A percentile compares a stretch with the other conserved stretches of the same genome.
Conservation (phyloP, 2,888 invertebrate genomes). For the Eristalis tenax region DNA sequence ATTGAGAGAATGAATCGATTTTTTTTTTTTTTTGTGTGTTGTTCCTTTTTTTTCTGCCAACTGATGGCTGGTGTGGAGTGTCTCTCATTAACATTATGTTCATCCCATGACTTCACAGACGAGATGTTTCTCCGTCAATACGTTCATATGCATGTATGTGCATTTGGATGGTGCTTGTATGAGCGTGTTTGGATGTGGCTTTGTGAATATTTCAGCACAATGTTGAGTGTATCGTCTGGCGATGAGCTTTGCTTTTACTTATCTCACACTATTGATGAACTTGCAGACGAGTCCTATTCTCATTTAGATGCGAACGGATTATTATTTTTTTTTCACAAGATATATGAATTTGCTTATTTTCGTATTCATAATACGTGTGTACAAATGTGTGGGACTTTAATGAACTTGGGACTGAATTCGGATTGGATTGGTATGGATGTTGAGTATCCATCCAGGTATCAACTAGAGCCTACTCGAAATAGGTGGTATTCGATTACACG, state of each 20-base stretch:
- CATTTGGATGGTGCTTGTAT: background rate
- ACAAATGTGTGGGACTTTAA: background rate
- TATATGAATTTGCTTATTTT: background rate
- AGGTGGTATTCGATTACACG: too few relatives aligned
- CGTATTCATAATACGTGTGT: background rate
- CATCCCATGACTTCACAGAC: background rate
- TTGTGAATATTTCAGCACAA: background rate
- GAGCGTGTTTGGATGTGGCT: background rate
- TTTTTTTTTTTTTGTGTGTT: background rate
- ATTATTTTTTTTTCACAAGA: background rate
- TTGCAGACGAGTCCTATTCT: background rate
- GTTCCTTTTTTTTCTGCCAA: background rate
- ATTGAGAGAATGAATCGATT: constrained; percentile 8
- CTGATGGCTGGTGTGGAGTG: background rate
- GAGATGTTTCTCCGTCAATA: background rate
- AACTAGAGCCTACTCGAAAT: too few relatives aligned
- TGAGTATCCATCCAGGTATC: too few relatives aligned
- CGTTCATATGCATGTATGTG: background rate
- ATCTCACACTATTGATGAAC: background rate
- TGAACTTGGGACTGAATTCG: background rate
- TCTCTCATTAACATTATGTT: constrained; percentile 1
- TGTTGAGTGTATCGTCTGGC: background rate
- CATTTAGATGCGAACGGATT: background rate
- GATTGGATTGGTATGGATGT: background rate
- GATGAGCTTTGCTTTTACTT: background rate